phyloP scores from a whole-genome alignment of 1,140 invertebrate species.

The Nymphalis io region DNA sequence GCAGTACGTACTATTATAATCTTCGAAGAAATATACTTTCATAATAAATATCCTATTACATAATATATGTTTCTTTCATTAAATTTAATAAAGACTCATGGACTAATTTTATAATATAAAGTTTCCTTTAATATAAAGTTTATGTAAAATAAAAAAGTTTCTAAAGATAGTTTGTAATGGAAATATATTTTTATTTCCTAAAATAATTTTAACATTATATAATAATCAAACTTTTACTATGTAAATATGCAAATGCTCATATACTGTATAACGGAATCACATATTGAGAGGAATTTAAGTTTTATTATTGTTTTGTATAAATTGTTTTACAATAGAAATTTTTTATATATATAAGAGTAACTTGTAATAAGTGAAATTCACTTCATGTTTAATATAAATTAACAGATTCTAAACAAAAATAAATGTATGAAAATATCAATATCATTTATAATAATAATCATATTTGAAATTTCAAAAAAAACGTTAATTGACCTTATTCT shows the following conservation, averaged over 20 bases:
- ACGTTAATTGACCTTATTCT: not conserved
- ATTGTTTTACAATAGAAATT: not conserved
- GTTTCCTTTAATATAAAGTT: conserved; percentile 32
- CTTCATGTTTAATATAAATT: not conserved
- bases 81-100: no score
- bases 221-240: conserved; percentile 29
- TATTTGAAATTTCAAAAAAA: conserved; percentile 3
- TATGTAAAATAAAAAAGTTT: conserved; percentile 25
- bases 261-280: not conserved
- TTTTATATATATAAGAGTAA: conserved; percentile 1
- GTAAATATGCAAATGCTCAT: conserved; percentile 35
- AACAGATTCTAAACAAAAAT: not conserved
- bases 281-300: conserved; percentile 5
- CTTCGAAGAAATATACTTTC: no score
- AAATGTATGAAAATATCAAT: not conserved
- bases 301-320: conserved; percentile 2
- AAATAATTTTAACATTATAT: conserved; percentile 5
- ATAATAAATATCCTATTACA: no score
- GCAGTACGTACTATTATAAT: no score
- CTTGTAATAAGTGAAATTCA: conserved; percentile 1
- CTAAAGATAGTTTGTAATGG: conserved; percentile 28
- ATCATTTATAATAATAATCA: conserved; percentile 3
- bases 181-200: conserved; percentile 34
- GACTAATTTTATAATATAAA: not conserved
- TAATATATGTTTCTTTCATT: no score